phyloP scores from a whole-genome alignment of 2,113 vertebrate genomes.

The Caranx ignobilis region DNA sequence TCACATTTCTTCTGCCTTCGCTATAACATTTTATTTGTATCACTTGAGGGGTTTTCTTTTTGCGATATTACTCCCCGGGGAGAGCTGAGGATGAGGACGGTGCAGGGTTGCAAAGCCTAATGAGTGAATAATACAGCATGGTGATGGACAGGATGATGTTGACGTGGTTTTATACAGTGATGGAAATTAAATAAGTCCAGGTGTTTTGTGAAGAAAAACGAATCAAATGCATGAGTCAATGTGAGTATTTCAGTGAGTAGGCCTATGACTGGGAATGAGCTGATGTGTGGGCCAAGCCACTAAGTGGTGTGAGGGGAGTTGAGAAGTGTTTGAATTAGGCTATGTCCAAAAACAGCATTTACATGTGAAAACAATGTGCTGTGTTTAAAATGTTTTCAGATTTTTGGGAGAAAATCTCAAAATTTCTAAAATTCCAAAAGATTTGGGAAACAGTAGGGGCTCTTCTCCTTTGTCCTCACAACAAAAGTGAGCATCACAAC shows the following conservation, averaged over 20 bases:
- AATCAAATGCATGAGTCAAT: slow-evolving; percentile 60
- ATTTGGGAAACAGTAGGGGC: neutral
- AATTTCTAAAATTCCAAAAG: neutral
- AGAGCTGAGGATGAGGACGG: slow-evolving; percentile 34
- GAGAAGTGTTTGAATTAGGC: slow-evolving; percentile 36
- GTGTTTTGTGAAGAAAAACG: slow-evolving; percentile 63
- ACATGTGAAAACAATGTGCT: slow-evolving; percentile 5
- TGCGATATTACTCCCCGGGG: slow-evolving; percentile 55
- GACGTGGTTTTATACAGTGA: slow-evolving; percentile 67
- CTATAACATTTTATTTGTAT: slow-evolving; percentile 71
- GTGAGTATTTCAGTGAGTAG: slow-evolving; percentile 44
- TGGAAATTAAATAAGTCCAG: slow-evolving; percentile 60
- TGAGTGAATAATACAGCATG: slow-evolving; percentile 59
- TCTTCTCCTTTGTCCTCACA: neutral
- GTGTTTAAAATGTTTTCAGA: neutral
- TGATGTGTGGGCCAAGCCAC: slow-evolving; percentile 48
- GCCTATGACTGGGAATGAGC: neutral
- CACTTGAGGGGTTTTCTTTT: slow-evolving; percentile 43
- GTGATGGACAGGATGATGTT: slow-evolving; percentile 25
- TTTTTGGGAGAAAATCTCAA: neutral
- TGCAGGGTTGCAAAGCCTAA: slow-evolving; percentile 46
- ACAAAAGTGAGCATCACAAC: neutral
- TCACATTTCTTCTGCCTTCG: slow-evolving; percentile 69
- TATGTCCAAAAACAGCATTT: neutral
- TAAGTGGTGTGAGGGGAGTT: slow-evolving; percentile 36